Evolutionary conservation across 2,888 invertebrate species (phyloP).

Genomic region (Drosophila mercatorum): DNA sequence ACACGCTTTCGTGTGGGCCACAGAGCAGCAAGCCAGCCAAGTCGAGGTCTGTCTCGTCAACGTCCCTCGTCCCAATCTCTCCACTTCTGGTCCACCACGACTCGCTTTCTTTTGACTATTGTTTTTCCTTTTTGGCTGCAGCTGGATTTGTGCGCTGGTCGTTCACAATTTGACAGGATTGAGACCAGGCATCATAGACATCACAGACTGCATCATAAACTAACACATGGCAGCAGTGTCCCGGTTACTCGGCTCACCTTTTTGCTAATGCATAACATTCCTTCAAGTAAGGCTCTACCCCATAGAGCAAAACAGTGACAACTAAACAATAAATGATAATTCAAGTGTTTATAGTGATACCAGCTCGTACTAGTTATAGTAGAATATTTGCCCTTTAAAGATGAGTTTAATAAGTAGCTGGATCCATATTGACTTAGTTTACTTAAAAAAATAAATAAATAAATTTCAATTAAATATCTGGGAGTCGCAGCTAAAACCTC

Average conservation of each 20-base stretch:
- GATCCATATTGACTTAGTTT: too few relatives aligned
- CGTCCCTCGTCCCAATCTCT: background rate
- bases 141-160: constrained; percentile 40
- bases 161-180: constrained; percentile 44
- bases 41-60: constrained; percentile 8
- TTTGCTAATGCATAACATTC: too few relatives aligned
- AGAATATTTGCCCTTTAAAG: background rate
- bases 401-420: too few relatives aligned
- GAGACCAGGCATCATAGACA: constrained; percentile 29
- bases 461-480: too few relatives aligned
- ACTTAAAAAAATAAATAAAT: too few relatives aligned
- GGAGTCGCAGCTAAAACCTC: too few relatives aligned
- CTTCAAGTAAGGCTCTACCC: too few relatives aligned
- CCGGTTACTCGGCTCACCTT: background rate
- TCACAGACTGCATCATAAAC: constrained; percentile 19
- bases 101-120: constrained; percentile 47
- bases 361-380: background rate
- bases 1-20: constrained; percentile 63
- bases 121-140: constrained; percentile 11
- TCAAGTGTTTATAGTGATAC: too few relatives aligned
- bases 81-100: constrained; percentile 10
- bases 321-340: too few relatives aligned
- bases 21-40: constrained; percentile 17
- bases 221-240: constrained; percentile 11
- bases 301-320: too few relatives aligned